Evolutionary conservation across 2,797 vertebrate genomes (phyloP), one percentile per base, ranked within the genome.

Genomic region (Dallia pectoralis): DNA sequence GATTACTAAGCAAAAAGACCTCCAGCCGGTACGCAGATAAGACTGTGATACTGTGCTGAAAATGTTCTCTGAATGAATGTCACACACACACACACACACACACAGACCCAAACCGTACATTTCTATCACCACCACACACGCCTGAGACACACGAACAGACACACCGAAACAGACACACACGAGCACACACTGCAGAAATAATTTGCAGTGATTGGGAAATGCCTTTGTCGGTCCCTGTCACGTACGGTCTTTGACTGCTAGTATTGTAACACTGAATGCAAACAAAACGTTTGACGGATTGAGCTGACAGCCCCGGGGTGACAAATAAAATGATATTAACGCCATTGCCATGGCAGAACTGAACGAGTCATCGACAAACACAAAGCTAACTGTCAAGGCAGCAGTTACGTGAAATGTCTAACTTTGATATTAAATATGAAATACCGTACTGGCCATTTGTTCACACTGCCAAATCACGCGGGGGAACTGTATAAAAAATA

Each of bases 31-130:
- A 27, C 19, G 27, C 27, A 63, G 29, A 63, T 32, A 62, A 30
- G 25, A 56, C 51, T 19, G 25, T 25, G 51, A 56, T 56, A 56
- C n/a, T 22, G 51, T 8, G 51, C 51, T 56, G 82, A 82, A 84
- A 80, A 71, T 71, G 76, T 74, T 73, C 64, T 74, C 74, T 78
- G 77, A 64, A 77, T 64, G 79, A 83, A 83, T 22, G 32, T n/a
- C 4, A 22, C 0, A 66, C 30, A 27, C 63, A 65, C 12, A 22
- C 64, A 40, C 64, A n/a, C 65, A 67, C 80, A 83, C 81, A 75
- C 82, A 85, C 76, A 74, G 69, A 62, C 61, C 33, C 65, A 44
- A 33, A 47, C 66, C 27, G 16, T 25, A 9, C 51, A 25, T 5
- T 56, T 44, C 4, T 22, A 49, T 68, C 27, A 68, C 19, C 44